A percentile compares a stretch with the other conserved stretches of the same genome.
phyloP scores from a whole-genome alignment of 2,888 invertebrate species.

The Eulithis testata region DNA sequence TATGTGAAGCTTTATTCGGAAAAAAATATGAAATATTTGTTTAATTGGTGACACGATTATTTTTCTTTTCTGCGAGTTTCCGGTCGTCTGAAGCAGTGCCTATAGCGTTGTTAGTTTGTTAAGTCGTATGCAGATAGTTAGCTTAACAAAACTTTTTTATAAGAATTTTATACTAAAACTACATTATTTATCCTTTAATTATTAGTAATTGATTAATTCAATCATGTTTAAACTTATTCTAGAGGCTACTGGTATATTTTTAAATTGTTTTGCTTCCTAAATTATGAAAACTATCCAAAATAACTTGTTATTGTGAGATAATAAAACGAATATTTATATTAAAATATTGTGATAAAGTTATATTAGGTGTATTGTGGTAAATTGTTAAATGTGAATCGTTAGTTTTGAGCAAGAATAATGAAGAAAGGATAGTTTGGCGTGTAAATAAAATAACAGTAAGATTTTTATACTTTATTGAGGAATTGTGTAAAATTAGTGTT shows the following conservation, averaged over 20 bases:
- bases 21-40: no score
- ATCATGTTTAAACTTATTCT: conserved; percentile 9
- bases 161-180: conserved; percentile 15
- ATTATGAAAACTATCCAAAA: conserved; percentile 2
- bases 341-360: conserved; percentile 13
- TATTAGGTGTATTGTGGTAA: not conserved
- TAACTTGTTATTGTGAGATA: conserved; percentile 8
- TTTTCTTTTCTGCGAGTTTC: not conserved
- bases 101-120: conserved; percentile 21
- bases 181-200: not conserved
- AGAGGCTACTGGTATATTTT: not conserved
- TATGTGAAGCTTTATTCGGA: no score
- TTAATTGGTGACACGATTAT: no score
- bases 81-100: conserved; percentile 34
- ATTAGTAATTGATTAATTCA: conserved; percentile 1
- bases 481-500: conserved; percentile 66
- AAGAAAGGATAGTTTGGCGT: conserved; percentile 17
- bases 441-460: conserved; percentile 52
- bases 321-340: not conserved
- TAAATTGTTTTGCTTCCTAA: conserved; percentile 8
- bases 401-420: conserved; percentile 28
- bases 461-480: conserved; percentile 68
- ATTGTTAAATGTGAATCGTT: conserved; percentile 12
- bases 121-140: conserved; percentile 12
- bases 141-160: conserved; percentile 12